Evolutionary conservation across 64 coral and sea anemone species (phyloP), one percentile per base, ranked within the genome.

Genomic region (Porites australiensis): DNA sequence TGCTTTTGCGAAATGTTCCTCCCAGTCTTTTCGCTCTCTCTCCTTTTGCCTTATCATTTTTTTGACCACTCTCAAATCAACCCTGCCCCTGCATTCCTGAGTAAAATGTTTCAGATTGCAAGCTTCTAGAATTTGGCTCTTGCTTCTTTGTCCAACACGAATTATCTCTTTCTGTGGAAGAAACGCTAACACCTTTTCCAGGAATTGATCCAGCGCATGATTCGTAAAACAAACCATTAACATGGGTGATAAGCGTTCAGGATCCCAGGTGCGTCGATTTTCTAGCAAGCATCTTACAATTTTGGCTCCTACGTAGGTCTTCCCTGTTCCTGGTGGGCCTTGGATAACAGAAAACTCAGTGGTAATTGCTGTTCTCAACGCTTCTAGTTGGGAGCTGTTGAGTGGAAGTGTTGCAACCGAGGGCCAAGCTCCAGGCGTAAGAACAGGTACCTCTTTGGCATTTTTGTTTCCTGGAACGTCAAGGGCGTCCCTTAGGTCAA

Each of bases 281-380:
- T 70, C 83, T 5, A 93, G 77, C 13, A 96, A 44, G n/a, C 52
- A 89, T 57, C 64, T 65, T 6, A 89, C 85, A 71, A 98, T 94
- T 81, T 94, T 98, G 14, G 91, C 85, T 63, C 92, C 96, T 61
- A 98, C 81, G 50, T 92, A 98, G 6, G 96, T 98, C 63, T 98
- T 98, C 9, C 96, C 96, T 5, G 96, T 98, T 15, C 96, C 96
- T 44, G 96, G 96, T 70, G 96, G 96, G 48, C 96, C 96, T 72
- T 98, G 96, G 45, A 98, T 98, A 13, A 98, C 96, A 63, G 92
- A 94, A 54, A 98, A 91, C 18, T 98, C 96, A 57, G 71, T 94
- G 37, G 96, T 94, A 7, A 98, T 55, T 46, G 92, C 96, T 2
- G 86, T 98, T 71, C 77, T 88, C 47, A 98, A 65, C 10, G 96